Evolutionary conservation across 2,113 vertebrate species (phyloP), one percentile per base, ranked within the genome.

Genomic region (Setophaga kirtlandii): DNA sequence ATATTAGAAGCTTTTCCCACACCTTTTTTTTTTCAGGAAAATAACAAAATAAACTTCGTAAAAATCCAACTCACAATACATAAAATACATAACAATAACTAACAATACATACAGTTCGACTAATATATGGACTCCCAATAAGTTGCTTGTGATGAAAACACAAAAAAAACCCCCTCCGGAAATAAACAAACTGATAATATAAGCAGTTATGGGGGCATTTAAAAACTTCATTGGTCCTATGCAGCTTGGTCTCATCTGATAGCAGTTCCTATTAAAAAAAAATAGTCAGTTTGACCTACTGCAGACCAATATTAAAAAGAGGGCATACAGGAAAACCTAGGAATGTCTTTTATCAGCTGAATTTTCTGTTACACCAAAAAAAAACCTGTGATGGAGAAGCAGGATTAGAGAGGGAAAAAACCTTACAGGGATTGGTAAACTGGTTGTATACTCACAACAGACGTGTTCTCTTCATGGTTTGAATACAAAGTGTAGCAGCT

Each of bases 361-460:
- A 56, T 65, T 93, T 56, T 78, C 50, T 58, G 15, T 52, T 69
- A 15, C 24, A 33, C 30, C 30, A 17, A 65, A n/a, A 68, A 71
- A 63, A 5, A 8, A 53, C 11, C 22, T 71, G n/a, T 44, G 24
- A 15, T 77, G 19, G 50, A 60, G 27, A 73, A 77, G 27, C 21
- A 16, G 24, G 23, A 27, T 73, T 77, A 62, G 22, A 89, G 65
- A 35, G 21, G 9, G 15, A 50, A 46, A 83, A 52, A 59, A 18
- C 11, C 11, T 58, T 12, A 30, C 0, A 2, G 7, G 3, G 12
- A 39, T 47, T 49, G 22, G 25, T 53, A 58, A 58, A 0, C 2
- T 70, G 44, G n/a, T n/a, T 27, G 12, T 79, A 16, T 31, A 55
- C 50, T 86, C 39, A 47, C 23, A 74, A n/a, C 7, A 59, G 33